phyloP scores from a whole-genome alignment of 2,888 invertebrate genomes.

The Lysandra bellargus region DNA sequence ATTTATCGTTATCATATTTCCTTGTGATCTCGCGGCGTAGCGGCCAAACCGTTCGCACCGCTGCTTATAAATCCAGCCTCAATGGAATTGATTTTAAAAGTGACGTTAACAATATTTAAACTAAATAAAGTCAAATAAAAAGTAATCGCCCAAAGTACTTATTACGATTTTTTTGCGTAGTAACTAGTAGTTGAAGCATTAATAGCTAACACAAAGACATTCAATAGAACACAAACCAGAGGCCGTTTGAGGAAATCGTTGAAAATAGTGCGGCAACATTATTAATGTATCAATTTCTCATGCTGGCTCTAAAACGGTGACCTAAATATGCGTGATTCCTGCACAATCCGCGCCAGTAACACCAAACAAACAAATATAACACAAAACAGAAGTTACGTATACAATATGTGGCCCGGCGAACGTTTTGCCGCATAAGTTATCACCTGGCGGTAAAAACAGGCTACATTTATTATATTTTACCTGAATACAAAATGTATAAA shows the following conservation, averaged over 20 bases:
- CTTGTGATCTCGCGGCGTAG: no score
- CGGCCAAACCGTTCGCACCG: no score
- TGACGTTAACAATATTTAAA: no score
- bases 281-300: conserved; percentile 24
- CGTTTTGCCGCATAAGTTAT: background rate
- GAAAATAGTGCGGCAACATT: conserved; percentile 13
- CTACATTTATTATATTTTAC: background rate
- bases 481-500: no score
- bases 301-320: background rate
- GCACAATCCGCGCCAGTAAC: background rate
- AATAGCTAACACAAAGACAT: background rate
- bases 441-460: background rate
- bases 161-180: no score
- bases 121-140: no score
- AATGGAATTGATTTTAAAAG: no score
- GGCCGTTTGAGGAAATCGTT: background rate
- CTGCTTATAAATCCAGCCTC: no score
- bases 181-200: no score
- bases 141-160: no score
- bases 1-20: no score
- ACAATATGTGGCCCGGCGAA: background rate
- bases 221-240: background rate
- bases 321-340: background rate
- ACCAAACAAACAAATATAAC: conserved; percentile 5
- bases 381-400: conserved; percentile 14